Conservation (phyloP, 2,888 invertebrate species). For the Cataglyphis livida region DNA sequence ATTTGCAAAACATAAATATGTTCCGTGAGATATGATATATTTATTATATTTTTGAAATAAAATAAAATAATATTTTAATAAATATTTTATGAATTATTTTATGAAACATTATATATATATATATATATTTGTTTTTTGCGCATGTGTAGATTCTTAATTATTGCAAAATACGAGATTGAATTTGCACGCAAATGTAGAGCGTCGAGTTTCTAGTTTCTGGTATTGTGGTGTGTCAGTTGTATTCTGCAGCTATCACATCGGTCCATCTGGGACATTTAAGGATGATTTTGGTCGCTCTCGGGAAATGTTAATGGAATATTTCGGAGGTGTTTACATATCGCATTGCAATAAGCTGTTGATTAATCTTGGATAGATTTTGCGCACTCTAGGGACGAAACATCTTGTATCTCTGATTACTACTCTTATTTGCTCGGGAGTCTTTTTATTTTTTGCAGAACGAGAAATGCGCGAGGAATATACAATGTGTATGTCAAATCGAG, state of each 20-base stretch:
- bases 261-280: constrained; percentile 51
- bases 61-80: neutral
- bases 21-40: neutral
- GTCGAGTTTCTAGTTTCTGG: neutral
- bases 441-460: neutral
- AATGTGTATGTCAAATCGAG: neutral
- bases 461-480: neutral
- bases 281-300: constrained; percentile 43
- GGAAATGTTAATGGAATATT: constrained; percentile 55
- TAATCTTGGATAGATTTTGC: constrained; percentile 40
- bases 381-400: constrained; percentile 7
- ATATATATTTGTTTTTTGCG: neutral
- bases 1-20: neutral
- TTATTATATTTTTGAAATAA: neutral
- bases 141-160: constrained; percentile 2
- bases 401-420: neutral
- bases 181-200: constrained; percentile 12
- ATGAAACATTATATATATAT: neutral
- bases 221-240: constrained; percentile 29
- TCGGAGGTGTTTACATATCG: constrained; percentile 43
- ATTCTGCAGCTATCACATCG: constrained; percentile 37
- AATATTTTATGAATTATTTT: neutral
- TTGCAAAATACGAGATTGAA: neutral
- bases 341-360: constrained; percentile 6
- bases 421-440: neutral